Evolutionary conservation across 1,140 invertebrate species (phyloP), one percentile per base, ranked within the genome.

Genomic region (Stratiolaelaps scimitus): DNA sequence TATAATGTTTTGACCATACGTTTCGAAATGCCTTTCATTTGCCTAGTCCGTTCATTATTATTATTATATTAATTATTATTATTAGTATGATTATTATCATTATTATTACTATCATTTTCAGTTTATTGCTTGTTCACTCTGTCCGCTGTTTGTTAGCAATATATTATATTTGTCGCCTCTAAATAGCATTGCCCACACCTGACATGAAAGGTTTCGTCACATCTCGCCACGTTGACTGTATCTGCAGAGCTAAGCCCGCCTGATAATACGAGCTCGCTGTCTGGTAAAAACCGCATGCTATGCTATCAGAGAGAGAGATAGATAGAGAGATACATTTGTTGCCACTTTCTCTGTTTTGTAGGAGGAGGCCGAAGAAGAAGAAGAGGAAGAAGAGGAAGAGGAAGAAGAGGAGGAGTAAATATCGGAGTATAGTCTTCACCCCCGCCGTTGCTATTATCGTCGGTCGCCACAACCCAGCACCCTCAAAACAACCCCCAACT

Each of bases 341-440:
- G 4, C 4, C 26, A 48, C 7, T 23, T 6, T 7, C 15, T 23
- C 15, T 48, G 47, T 60, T 26, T 60, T 34, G 4, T 10, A 65
- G 40, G 30, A 43, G 26, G 15, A 66, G 26, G 64, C 34, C 17
- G 65, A 43, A 46, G 64, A 66, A 43, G 65, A 66, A 28, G 66
- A 67, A 44, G 67, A 67, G 29, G 67, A 67, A 0, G 67, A 67
- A 43, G 67, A 68, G 44, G 67, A 68, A 23, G 65, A 68, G 43
- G 65, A 67, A 29, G 23, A 47, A 44, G 66, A 64, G 60, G 53
- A 67, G 43, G 66, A 65, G 60, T 64, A 34, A 40, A 7, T 43
- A n/a, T 5, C 30, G 7, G 13, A 56, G n/a, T 1, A 26, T 40
- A 19, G 2, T 23, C 28, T 48, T 28, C 29, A 60, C 15, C 28